Evolutionary conservation across 2,888 invertebrate genomes (phyloP).

Genomic region (Ariolimax columbianus): DNA sequence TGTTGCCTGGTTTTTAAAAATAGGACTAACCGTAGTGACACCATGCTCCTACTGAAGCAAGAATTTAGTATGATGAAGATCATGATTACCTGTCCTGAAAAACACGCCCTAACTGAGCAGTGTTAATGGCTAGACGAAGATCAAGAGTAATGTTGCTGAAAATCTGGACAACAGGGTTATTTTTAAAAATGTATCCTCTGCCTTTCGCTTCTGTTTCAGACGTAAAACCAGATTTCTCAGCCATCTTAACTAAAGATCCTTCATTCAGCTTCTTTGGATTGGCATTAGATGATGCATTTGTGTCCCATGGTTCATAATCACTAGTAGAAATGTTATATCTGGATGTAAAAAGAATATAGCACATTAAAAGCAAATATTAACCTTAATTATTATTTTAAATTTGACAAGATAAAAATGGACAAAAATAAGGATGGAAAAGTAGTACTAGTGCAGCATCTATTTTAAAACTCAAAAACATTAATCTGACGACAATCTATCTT

Average conservation of each 20-base stretch:
- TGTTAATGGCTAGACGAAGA: constrained; percentile 76
- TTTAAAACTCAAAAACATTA: too few relatives aligned
- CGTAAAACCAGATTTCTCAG: constrained; percentile 65
- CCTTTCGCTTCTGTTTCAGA: constrained; percentile 60
- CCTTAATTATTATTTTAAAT: not conserved
- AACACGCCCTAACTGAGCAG: constrained; percentile 77
- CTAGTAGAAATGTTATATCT: constrained; percentile 78
- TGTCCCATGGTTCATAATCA: constrained; percentile 76
- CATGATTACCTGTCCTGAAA: constrained; percentile 77
- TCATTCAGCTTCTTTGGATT: constrained; percentile 52
- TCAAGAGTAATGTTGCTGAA: constrained; percentile 72
- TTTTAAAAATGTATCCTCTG: constrained; percentile 75
- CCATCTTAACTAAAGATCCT: constrained; percentile 64
- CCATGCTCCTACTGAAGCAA: too few relatives aligned
- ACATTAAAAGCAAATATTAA: not conserved
- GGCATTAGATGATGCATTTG: constrained; percentile 62
- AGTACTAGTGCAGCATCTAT: too few relatives aligned
- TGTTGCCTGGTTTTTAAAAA: too few relatives aligned
- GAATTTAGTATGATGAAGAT: too few relatives aligned
- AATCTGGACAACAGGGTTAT: constrained; percentile 75
- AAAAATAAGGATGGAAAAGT: not conserved
- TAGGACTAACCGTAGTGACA: too few relatives aligned
- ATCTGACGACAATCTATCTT: too few relatives aligned
- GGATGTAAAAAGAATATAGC: constrained; percentile 34
- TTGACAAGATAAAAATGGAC: not conserved